Conservation (phyloP, 2,797 vertebrate species). For the Lagodon rhomboides region DNA sequence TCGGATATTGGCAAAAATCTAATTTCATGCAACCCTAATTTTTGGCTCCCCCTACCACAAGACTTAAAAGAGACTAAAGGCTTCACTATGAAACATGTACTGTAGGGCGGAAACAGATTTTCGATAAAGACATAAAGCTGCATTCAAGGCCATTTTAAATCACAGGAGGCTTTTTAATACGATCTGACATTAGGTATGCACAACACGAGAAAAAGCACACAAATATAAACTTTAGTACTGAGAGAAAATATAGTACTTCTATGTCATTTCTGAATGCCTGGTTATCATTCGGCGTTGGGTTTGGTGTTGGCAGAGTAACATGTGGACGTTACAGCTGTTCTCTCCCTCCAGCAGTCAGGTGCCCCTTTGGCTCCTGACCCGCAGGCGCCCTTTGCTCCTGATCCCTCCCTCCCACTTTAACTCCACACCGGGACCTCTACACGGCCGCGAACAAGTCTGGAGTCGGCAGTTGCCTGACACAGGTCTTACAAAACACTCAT, state of each 20-base stretch:
- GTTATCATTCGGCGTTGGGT: not conserved
- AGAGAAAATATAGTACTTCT: not conserved
- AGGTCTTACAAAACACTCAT: constrained; percentile 51
- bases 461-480: constrained; percentile 6
- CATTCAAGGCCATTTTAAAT: not conserved
- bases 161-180: not conserved
- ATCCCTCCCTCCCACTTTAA: constrained; percentile 23
- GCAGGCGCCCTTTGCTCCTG: constrained; percentile 3
- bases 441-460: constrained; percentile 15
- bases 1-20: too few relatives aligned
- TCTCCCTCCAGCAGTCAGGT: constrained; percentile 14
- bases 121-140: constrained; percentile 1
- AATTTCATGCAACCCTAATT: too few relatives aligned
- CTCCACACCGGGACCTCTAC: constrained; percentile 17
- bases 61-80: not conserved
- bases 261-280: not conserved
- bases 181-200: not conserved
- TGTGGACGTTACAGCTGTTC: constrained; percentile 24
- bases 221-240: not conserved
- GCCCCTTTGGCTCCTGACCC: constrained; percentile 22
- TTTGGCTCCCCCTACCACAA: not conserved
- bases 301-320: constrained; percentile 6
- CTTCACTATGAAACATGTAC: not conserved
- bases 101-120: not conserved
- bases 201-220: not conserved